Conservation (phyloP, 2,888 invertebrate species). For the Helleia helle region DNA sequence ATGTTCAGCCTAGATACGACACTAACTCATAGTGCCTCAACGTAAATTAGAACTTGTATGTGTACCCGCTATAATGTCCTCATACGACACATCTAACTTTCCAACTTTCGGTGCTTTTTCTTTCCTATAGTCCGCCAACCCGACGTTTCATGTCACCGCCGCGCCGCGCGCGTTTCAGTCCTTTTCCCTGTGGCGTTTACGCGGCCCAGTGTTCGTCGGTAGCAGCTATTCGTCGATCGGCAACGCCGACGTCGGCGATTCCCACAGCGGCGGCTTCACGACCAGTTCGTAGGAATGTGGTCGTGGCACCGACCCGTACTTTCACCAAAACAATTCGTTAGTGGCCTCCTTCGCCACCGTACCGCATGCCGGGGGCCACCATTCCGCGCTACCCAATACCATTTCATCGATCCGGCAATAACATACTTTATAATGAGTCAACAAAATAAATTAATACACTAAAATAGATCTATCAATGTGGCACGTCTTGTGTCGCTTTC, state of each 20-base stretch:
- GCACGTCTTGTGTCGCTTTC: too few relatives aligned
- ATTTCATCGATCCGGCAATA: slow-evolving; percentile 3
- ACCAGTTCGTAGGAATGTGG: slow-evolving; percentile 73
- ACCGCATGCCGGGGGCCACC: slow-evolving; percentile 43
- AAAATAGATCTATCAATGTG: not conserved
- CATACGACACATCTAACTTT: not conserved
- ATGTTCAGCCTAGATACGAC: too few relatives aligned
- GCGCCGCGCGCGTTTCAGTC: not conserved
- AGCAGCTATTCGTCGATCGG: slow-evolving; percentile 44
- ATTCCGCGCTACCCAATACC: slow-evolving; percentile 37
- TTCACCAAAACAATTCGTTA: slow-evolving; percentile 75
- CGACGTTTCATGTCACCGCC: not conserved
- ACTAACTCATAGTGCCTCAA: not conserved
- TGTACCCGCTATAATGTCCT: slow-evolving; percentile 4
- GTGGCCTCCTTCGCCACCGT: slow-evolving; percentile 70
- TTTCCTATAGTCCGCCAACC: too few relatives aligned
- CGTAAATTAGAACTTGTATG: too few relatives aligned
- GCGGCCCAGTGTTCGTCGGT: slow-evolving; percentile 31
- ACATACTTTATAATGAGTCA: not conserved
- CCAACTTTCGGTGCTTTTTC: not conserved
- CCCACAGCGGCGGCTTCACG: slow-evolving; percentile 72
- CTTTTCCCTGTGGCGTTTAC: not conserved
- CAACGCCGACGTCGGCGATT: slow-evolving; percentile 64
- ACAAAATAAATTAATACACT: too few relatives aligned
- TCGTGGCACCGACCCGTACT: slow-evolving; percentile 71